These are phyloP conservation scores for Patella vulgata DNA, from an alignment of 1,140 invertebrate genomes.

Conservation along the genomic window DNA sequence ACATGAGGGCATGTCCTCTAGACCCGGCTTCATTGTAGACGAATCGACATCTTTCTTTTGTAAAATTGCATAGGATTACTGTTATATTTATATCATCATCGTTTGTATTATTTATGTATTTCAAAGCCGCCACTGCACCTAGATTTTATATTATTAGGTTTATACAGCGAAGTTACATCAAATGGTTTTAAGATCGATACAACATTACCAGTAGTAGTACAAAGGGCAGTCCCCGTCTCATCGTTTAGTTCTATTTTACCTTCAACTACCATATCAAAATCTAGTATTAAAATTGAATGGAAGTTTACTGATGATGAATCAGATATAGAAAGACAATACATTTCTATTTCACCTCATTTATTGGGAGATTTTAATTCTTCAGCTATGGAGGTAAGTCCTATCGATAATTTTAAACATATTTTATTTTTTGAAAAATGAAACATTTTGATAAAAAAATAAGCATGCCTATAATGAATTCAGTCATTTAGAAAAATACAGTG, in stretches of 20 bases:
- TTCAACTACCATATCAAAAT: slow-evolving; percentile 17
- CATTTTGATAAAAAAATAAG: no score
- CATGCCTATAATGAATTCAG: no score
- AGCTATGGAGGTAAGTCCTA: slow-evolving; percentile 29
- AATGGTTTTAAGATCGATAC: slow-evolving; percentile 39
- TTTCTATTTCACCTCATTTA: slow-evolving; percentile 35
- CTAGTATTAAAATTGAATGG: slow-evolving; percentile 33
- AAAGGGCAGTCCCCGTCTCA: slow-evolving; percentile 19
- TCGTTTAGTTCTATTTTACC: slow-evolving; percentile 2
- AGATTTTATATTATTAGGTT: slow-evolving; percentile 10
- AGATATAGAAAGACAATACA: slow-evolving; percentile 31
- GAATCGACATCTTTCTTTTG: no score
- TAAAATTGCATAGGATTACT: no score
- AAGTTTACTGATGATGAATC: slow-evolving; percentile 27
- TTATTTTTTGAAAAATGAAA: no score
- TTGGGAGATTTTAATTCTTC: slow-evolving; percentile 29
- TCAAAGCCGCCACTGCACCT: no score
- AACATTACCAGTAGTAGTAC: slow-evolving; percentile 15
- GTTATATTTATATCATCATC: no score
- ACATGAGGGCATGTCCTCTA: no score
- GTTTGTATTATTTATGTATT: no score
- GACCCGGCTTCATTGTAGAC: no score
- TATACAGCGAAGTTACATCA: slow-evolving; percentile 21
- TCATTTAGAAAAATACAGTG: no score
- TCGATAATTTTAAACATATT: no score